phyloP scores from a whole-genome alignment of 2,888 invertebrate genomes.

The Syrphus vitripennis region DNA sequence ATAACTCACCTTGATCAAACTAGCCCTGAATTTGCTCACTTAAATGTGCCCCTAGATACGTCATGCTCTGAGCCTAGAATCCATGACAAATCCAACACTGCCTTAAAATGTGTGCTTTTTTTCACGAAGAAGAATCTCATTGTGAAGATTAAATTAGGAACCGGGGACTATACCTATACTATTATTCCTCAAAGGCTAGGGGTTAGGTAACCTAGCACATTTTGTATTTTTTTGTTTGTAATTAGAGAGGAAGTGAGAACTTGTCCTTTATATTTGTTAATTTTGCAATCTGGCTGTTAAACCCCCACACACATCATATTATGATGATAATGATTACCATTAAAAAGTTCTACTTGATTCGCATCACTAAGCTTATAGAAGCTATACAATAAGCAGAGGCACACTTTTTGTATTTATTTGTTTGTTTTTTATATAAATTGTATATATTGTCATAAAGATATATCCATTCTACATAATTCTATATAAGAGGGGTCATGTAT shows the following conservation, averaged over 20 bases:
- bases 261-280: constrained; percentile 61
- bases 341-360: constrained; percentile 49
- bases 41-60: background rate
- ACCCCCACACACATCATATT: constrained; percentile 16
- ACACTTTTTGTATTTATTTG: constrained; percentile 11
- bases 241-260: constrained; percentile 71
- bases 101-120: background rate
- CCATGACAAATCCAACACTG: background rate
- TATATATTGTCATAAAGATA: background rate
- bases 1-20: too few species aligned
- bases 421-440: constrained; percentile 31
- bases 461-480: background rate
- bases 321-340: background rate
- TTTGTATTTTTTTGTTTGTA: constrained; percentile 33
- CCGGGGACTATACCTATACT: constrained; percentile 9
- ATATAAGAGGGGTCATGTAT: constrained; percentile 43
- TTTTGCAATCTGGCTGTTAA: constrained; percentile 34
- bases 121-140: background rate
- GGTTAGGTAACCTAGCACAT: constrained; percentile 25
- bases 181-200: background rate
- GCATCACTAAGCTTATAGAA: constrained; percentile 54
- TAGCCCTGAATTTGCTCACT: too few species aligned
- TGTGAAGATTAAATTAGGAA: constrained; percentile 56
- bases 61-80: background rate
- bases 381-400: background rate